Evolutionary conservation across 2,113 vertebrate species (phyloP).

Genomic region (Turdus rufiventris): DNA sequence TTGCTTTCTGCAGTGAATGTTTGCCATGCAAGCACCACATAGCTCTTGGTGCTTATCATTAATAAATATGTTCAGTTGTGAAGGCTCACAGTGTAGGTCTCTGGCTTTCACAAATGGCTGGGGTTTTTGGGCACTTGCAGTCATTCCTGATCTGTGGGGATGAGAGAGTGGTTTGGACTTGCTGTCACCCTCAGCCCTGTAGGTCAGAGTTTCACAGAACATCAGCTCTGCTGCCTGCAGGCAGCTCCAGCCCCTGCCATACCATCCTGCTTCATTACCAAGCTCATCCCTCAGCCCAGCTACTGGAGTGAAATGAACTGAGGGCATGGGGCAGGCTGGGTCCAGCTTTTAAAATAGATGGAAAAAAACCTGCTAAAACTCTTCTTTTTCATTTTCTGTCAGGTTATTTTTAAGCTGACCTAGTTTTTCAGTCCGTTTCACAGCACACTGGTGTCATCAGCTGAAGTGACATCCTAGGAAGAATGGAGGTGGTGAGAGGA

Average conservation of each 20-base stretch:
- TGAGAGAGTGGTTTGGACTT: not conserved
- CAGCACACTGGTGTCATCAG: not conserved
- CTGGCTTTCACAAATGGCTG: not conserved
- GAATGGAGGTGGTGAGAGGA: not conserved
- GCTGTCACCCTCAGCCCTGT: not conserved
- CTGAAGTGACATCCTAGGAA: not conserved
- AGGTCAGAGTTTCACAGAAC: not conserved
- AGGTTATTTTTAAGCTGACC: slow-evolving; percentile 34
- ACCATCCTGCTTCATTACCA: not conserved
- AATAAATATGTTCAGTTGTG: not conserved
- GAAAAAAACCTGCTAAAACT: not conserved
- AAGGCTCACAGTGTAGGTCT: not conserved
- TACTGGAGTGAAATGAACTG: not conserved
- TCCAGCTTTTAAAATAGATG: not conserved
- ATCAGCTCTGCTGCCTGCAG: not conserved
- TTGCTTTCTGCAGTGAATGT: not conserved
- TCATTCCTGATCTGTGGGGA: not conserved
- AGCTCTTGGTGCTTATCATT: not conserved
- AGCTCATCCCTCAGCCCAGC: not conserved
- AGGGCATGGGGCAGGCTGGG: no score
- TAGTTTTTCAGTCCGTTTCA: not conserved
- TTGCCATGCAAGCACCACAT: not conserved
- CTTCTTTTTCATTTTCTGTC: not conserved
- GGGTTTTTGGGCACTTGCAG: fast-evolving
- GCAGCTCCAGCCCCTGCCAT: not conserved